These are phyloP conservation scores for Salminus brasiliensis DNA, from an alignment of 2,113 vertebrate species.

Conservation along the genomic window DNA sequence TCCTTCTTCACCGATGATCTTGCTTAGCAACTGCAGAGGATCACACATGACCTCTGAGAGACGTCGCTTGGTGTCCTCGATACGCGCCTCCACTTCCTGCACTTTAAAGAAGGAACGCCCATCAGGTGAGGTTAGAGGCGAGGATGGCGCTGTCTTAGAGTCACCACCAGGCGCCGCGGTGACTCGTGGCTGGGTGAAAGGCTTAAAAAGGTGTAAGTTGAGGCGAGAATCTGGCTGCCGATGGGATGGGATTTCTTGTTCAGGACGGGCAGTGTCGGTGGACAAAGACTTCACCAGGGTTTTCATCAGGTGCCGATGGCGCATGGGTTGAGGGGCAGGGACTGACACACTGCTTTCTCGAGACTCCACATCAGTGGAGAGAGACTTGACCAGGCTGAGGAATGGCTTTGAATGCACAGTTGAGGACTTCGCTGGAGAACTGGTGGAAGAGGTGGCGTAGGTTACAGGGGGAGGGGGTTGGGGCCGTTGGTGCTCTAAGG, in stretches of 20 bases:
- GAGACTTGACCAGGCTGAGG: conserved; percentile 89
- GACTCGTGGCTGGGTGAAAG: conserved; percentile 92
- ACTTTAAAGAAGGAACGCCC: conserved; percentile 98
- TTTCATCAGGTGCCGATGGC: conserved; percentile 96
- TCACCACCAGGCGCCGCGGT: conserved; percentile 78
- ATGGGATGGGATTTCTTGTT: conserved; percentile 78
- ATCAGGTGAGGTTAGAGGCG: conserved; percentile 92
- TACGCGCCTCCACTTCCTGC: conserved; percentile 95
- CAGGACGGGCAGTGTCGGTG: conserved; percentile 88
- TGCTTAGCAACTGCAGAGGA: conserved; percentile 95
- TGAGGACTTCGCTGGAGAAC: conserved; percentile 84
- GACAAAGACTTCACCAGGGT: conserved; percentile 96
- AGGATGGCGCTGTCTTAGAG: conserved; percentile 97
- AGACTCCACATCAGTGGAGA: conserved; percentile 92
- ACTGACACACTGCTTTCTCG: conserved; percentile 79
- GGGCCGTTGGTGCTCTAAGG: conserved; percentile 76
- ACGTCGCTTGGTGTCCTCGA: conserved; percentile 95
- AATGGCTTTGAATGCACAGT: conserved; percentile 85
- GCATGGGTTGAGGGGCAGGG: conserved; percentile 68
- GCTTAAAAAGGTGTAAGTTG: conserved; percentile 95
- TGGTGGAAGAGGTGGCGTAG: conserved; percentile 72
- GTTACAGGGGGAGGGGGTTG: conserved; percentile 56
- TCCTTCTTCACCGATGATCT: conserved; percentile 97
- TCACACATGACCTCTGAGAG: conserved; percentile 97
- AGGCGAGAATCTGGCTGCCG: conserved; percentile 87